phyloP scores from a whole-genome alignment of 2,888 invertebrate species.

The Cordilura impudica region DNA sequence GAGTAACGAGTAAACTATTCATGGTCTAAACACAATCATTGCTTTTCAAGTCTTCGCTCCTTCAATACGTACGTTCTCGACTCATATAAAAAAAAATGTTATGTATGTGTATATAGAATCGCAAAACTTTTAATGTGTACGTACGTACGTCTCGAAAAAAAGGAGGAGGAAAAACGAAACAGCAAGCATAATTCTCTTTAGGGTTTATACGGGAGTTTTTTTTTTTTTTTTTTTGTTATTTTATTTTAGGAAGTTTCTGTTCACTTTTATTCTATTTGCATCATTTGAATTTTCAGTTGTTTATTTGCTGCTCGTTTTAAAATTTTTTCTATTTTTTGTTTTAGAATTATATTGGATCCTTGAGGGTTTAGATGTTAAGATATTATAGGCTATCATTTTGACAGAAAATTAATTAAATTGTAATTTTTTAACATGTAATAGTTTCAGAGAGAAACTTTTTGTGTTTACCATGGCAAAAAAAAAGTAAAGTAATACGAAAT shows the following conservation, averaged over 20 bases:
- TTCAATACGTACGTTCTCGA: slow-evolving; percentile 20
- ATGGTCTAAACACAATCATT: slow-evolving; percentile 37
- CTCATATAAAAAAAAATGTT: background rate
- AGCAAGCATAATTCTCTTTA: slow-evolving; percentile 36
- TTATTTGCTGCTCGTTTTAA: background rate
- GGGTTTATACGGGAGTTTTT: slow-evolving; percentile 35
- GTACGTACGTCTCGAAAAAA: slow-evolving; percentile 11
- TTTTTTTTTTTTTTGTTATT: background rate
- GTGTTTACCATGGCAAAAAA: too few relatives aligned
- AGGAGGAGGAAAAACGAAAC: background rate
- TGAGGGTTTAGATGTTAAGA: slow-evolving; percentile 50
- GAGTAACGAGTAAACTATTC: slow-evolving; percentile 57
- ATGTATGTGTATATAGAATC: too few relatives aligned
- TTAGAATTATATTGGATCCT: slow-evolving; percentile 37
- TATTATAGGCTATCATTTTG: slow-evolving; percentile 53
- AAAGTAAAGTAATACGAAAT: too few relatives aligned
- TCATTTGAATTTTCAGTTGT: slow-evolving; percentile 35
- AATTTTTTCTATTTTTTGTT: background rate
- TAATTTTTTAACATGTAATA: too few relatives aligned
- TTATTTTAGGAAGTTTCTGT: slow-evolving; percentile 32
- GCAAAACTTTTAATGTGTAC: slow-evolving; percentile 48
- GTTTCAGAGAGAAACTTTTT: too few relatives aligned
- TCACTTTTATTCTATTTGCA: slow-evolving; percentile 14
- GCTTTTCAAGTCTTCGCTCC: slow-evolving; percentile 35
- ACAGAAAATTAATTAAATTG: slow-evolving; percentile 62